These are phyloP conservation scores for Pelmatolapia mariae DNA, from an alignment of 2,113 vertebrate genomes.

Conservation along the genomic window DNA sequence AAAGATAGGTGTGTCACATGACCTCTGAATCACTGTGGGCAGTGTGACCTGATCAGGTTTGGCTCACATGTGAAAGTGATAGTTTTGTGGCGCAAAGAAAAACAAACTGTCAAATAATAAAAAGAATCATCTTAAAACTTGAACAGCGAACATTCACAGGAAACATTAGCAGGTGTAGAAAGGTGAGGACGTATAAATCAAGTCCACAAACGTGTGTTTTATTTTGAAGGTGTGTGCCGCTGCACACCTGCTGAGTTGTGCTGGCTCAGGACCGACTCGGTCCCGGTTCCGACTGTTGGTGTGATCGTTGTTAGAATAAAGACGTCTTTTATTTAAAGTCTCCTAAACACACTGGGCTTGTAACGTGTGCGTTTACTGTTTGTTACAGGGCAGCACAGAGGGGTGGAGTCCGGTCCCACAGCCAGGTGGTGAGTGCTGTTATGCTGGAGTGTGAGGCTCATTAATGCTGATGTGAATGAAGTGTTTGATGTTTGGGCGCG, in stretches of 20 bases:
- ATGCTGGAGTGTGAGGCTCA: neutral
- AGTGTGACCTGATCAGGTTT: neutral
- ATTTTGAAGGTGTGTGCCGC: neutral
- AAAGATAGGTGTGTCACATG: neutral
- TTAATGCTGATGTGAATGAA: neutral
- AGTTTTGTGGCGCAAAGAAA: neutral
- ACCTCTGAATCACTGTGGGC: neutral
- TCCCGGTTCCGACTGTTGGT: neutral
- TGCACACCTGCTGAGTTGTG: neutral
- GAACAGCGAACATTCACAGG: rapidly evolving
- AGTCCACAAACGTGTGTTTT: neutral
- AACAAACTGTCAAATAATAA: neutral
- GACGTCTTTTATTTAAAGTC: neutral
- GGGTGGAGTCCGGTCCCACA: slow-evolving; percentile 70
- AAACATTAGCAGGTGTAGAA: neutral
- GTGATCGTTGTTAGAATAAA: neutral
- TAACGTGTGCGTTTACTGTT: slow-evolving; percentile 36
- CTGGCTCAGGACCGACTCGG: neutral
- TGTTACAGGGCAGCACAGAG: slow-evolving; percentile 68
- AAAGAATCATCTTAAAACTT: neutral
- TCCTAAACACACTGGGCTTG: neutral
- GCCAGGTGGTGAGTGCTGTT: slow-evolving; percentile 68
- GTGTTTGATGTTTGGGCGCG: neutral
- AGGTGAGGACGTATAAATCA: neutral
- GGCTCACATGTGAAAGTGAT: neutral